Conservation (phyloP, 2,113 vertebrate species). For the Paramormyrops kingsleyae region DNA sequence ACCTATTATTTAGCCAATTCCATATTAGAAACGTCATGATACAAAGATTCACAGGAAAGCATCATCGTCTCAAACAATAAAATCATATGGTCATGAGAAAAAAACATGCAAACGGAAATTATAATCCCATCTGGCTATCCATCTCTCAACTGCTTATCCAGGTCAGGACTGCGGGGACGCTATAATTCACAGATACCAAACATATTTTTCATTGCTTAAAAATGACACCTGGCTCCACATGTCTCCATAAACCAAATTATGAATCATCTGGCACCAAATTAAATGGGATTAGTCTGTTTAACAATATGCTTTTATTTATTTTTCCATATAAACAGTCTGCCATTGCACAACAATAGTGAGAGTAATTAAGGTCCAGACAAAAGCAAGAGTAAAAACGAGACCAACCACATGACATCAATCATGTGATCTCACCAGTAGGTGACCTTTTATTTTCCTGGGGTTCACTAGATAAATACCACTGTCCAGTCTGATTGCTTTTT, state of each 20-base stretch:
- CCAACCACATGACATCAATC: background rate
- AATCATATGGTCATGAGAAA: background rate
- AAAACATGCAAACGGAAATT: background rate
- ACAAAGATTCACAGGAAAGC: background rate
- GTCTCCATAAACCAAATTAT: slow-evolving; percentile 5
- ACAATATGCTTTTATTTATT: background rate
- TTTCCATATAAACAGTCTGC: background rate
- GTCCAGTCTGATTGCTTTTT: background rate
- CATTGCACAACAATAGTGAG: background rate
- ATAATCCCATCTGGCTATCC: background rate
- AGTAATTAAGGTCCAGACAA: background rate
- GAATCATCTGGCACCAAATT: background rate
- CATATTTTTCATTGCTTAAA: background rate
- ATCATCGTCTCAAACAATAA: background rate
- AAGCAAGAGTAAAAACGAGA: background rate
- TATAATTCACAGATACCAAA: background rate
- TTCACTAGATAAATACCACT: background rate
- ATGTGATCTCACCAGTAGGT: background rate
- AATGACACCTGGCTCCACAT: background rate
- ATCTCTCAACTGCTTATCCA: background rate
- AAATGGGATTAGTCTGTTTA: background rate
- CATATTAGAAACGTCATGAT: background rate
- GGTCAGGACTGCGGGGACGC: background rate
- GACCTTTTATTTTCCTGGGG: background rate
- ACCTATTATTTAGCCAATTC: background rate